Evolutionary conservation across 2,113 vertebrate species (phyloP), one percentile per base, ranked within the genome.

Genomic region (Rhinopomastus cyanomelas): DNA sequence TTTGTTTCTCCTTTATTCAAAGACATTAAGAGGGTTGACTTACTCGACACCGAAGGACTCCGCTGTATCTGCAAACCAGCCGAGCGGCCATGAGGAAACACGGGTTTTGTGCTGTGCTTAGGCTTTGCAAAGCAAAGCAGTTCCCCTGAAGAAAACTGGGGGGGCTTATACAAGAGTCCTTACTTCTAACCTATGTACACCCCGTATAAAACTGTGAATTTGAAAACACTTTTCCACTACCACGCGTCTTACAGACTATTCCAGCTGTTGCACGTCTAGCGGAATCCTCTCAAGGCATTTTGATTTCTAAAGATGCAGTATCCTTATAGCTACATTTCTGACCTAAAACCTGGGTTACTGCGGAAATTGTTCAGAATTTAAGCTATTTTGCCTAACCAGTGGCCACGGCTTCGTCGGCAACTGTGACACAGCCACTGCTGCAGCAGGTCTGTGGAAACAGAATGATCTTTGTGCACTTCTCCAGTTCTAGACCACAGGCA

Each of bases 221-320:
- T 97, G 97, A 98, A 98, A 98, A 97, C 97, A 97, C 95, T 97
- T 96, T 97, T 96, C 73, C 97, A 98, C 97, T 97, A 97, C 98
- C 97, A 98, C 97, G 97, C 98, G 98, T 98, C 97, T 98, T 98
- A 98, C 98, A 98, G 97, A 97, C 97, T 98, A 97, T 97, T 97
- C 96, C 96, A 98, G 96, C 81, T 89, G 96, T 98, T 97, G 90
- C 34, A 96, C 98, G 96, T 97, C 98, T 96, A 98, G 94, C 86
- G 98, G 98, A 98, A 98, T 98, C 98, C 92, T 97, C 97, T 88
- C 81, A 91, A 80, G 90, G 87, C 92, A 77, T 92, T 93, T 94
- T 82, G 76, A 97, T 94, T 95, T 91, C 93, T 95, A 97, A 97
- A 97, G 97, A 98, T 97, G 97, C 97, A 96, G 97, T 97, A 97